A percentile compares a stretch with the other conserved stretches of the same genome.
Evolutionary conservation across 2,113 vertebrate species (phyloP).

Genomic region (Zootoca vivipara): DNA sequence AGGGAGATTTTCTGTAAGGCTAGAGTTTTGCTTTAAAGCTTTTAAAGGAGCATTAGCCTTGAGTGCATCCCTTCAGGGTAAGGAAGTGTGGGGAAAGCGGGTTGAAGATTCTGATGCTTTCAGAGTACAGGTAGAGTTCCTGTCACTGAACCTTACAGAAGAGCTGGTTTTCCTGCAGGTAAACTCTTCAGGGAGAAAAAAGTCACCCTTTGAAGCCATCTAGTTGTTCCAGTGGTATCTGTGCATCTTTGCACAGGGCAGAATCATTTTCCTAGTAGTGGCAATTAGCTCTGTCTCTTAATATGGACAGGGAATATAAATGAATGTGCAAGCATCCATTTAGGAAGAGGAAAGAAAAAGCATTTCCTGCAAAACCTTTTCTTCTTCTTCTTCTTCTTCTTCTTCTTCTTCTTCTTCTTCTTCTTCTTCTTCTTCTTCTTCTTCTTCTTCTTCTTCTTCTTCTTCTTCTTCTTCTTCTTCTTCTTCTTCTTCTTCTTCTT

Average conservation of each 20-base stretch:
- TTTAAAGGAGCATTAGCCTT: slow-evolving; percentile 43
- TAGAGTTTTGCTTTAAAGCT: slow-evolving; percentile 35
- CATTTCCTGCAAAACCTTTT: background rate
- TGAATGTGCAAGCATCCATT: background rate
- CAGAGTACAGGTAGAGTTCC: slow-evolving; percentile 32
- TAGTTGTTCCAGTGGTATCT: background rate
- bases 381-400: too few relatives aligned
- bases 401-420: too few relatives aligned
- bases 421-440: too few relatives aligned
- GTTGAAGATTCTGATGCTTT: slow-evolving; percentile 40
- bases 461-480: too few relatives aligned
- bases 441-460: too few relatives aligned
- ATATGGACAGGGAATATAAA: background rate
- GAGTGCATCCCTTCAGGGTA: slow-evolving; percentile 20
- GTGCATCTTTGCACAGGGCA: background rate
- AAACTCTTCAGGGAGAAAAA: slow-evolving; percentile 23
- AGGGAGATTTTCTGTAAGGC: slow-evolving; percentile 29
- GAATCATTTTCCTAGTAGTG: background rate
- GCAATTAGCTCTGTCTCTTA: background rate
- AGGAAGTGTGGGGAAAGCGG: slow-evolving; percentile 18
- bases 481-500: too few relatives aligned
- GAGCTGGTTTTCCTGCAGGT: slow-evolving; percentile 21
- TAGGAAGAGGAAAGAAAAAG: background rate
- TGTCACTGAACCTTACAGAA: background rate
- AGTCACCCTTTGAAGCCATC: background rate